Conservation (phyloP, 2,888 invertebrate species). For the Platycheirus rosarum region DNA sequence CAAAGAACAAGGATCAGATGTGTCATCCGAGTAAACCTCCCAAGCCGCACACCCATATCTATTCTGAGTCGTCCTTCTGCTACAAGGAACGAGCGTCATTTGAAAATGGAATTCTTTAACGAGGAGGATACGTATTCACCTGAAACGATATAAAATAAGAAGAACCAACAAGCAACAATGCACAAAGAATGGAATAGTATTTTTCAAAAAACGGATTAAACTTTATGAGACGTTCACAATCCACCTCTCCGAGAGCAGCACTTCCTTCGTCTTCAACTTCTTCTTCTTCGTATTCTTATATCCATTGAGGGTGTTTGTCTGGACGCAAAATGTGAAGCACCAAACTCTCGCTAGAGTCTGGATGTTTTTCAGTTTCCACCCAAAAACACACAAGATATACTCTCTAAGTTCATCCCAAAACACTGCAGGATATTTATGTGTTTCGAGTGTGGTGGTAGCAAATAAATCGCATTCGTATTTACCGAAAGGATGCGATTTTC, state of each 20-base stretch:
- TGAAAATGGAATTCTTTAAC: conserved; percentile 60
- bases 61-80: conserved; percentile 16
- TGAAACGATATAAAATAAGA: conserved; percentile 54
- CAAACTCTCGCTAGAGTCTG: no score
- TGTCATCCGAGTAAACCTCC: conserved; percentile 47
- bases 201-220: conserved; percentile 70
- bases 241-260: conserved; percentile 2
- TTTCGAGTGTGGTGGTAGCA: conserved; percentile 56
- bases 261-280: conserved; percentile 8
- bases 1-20: conserved; percentile 63
- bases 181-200: conserved; percentile 13
- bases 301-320: conserved; percentile 29
- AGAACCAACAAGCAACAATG: conserved; percentile 18
- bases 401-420: conserved; percentile 38
- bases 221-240: conserved; percentile 66
- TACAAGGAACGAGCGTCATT: conserved; percentile 22
- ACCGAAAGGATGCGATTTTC: conserved; percentile 71
- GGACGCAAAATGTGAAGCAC: conserved; percentile 24
- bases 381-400: conserved; percentile 26
- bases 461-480: conserved; percentile 73
- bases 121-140: conserved; percentile 45
- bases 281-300: neutral
- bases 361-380: conserved; percentile 16
- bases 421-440: conserved; percentile 65
- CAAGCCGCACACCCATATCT: neutral